Base-by-base conservation (phyloP, 1,140 invertebrate species). In the Glossosoma conforme region DNA sequence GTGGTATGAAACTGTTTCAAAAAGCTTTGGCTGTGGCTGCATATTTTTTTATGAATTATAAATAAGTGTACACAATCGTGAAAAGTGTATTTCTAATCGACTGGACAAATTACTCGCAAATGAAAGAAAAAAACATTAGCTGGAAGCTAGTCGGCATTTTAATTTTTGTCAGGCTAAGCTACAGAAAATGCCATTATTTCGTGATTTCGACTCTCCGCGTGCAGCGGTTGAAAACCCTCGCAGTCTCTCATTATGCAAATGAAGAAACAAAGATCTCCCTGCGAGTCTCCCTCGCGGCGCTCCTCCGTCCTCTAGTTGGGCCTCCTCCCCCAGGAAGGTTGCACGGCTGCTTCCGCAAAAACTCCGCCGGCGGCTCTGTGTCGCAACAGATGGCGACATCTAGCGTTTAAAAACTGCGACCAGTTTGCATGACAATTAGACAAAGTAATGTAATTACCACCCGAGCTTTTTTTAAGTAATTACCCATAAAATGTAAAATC, bases 201-300 rank as follows among this genome's bases (percentile, higher is more conserved):
- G 44, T 17, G 33, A 46, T 46, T 46, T 37, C 13, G 10, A 13
- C 17, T 19, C 3, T 38, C 18, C 21, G 33, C 4, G 33, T 14
- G 15, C n/a, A 36, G 18, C 25, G 25, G 5, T 47, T 18, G 28
- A 19, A n/a, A n/a, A n/a, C n/a, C n/a, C n/a, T n/a, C 41, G 21
- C 41, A 25, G 15, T 46, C 24, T 13, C 43, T 52, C 43, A 52
- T 52, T 52, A 52, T 52, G 50, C 37, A 52, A 52, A 52, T 52
- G 22, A 52, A 32, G 15, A 45, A 40, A 45, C 36, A 52, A 52
- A 52, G 33, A 46, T 25, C 41, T 10, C 21, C n/a, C 25, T n/a
- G n/a, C 25, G 8, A 8, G 8, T 30, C 25, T 9, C n/a, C 25
- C 8, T 8, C 25, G n/a, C 25, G n/a, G n/a, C 25, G n/a, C 25